Evolutionary conservation across 2,797 vertebrate species (phyloP).

Genomic region (Chromobotia macracanthus): DNA sequence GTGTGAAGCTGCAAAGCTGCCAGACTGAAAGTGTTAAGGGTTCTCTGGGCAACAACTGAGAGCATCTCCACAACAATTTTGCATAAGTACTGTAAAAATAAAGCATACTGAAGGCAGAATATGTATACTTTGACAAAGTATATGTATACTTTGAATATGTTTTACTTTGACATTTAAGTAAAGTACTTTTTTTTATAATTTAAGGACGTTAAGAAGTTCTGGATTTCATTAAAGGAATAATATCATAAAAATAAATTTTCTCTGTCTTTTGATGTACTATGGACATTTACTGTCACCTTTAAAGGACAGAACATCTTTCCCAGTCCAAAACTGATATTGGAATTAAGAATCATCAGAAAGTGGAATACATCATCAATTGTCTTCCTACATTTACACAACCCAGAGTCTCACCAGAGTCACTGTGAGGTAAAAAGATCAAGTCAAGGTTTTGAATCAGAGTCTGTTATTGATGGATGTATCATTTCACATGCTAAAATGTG

Average conservation of each 20-base stretch:
- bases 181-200: background rate
- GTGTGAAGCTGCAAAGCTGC: background rate
- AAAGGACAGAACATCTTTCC: background rate
- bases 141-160: too few relatives aligned
- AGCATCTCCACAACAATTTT: slow-evolving; percentile 18
- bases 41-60: slow-evolving; percentile 25
- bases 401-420: too few relatives aligned
- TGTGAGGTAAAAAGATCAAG: too few relatives aligned
- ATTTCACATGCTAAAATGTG: too few relatives aligned
- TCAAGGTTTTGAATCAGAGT: too few relatives aligned
- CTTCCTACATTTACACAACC: too few relatives aligned
- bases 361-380: background rate
- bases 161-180: background rate
- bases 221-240: background rate
- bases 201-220: background rate
- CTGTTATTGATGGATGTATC: too few relatives aligned
- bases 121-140: too few relatives aligned
- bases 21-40: slow-evolving; percentile 36
- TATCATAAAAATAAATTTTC: background rate
- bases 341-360: background rate
- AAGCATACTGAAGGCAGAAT: background rate
- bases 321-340: too few relatives aligned
- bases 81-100: slow-evolving; percentile 24
- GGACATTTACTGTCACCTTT: background rate
- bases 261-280: background rate